These are phyloP conservation scores for Sceliomorpha sp. DNA, from an alignment of 2,888 invertebrate species.

Conservation along the genomic window DNA sequence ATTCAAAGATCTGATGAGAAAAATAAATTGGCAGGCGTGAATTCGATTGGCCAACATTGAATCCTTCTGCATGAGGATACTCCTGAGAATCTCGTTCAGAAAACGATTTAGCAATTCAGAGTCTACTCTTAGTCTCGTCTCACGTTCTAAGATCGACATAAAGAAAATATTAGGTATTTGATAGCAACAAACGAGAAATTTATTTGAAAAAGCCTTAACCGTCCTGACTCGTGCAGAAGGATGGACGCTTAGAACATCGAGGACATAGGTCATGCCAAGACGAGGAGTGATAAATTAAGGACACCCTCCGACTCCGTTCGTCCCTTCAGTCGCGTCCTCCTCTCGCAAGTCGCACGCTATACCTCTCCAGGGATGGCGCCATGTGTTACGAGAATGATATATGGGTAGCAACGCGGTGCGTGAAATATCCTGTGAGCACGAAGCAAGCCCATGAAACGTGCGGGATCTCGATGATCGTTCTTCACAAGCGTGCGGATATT, in stretches of 20 bases:
- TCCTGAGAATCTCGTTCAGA: no score
- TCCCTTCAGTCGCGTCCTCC: constrained; percentile 59
- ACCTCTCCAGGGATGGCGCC: constrained; percentile 63
- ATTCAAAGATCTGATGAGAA: no score
- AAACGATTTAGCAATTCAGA: no score
- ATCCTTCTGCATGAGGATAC: no score
- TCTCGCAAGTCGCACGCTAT: constrained; percentile 45
- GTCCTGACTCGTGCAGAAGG: no score
- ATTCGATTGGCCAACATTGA: no score
- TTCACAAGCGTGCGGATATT: constrained; percentile 29
- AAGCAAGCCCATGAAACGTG: constrained; percentile 32
- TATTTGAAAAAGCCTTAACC: no score
- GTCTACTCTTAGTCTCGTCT: no score
- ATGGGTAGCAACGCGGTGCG: constrained; percentile 64
- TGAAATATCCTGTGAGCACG: constrained; percentile 61
- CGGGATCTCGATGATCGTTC: constrained; percentile 32
- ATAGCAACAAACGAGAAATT: no score
- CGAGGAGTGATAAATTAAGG: constrained; percentile 71
- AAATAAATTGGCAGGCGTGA: no score
- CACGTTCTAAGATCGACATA: no score
- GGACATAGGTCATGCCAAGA: constrained; percentile 57
- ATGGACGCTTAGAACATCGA: constrained; percentile 8
- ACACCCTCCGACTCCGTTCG: constrained; percentile 53
- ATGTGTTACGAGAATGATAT: constrained; percentile 73
- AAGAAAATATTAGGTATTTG: no score